Base-by-base conservation (phyloP, 2,797 vertebrate genomes). In the Alfaro cultratus region DNA sequence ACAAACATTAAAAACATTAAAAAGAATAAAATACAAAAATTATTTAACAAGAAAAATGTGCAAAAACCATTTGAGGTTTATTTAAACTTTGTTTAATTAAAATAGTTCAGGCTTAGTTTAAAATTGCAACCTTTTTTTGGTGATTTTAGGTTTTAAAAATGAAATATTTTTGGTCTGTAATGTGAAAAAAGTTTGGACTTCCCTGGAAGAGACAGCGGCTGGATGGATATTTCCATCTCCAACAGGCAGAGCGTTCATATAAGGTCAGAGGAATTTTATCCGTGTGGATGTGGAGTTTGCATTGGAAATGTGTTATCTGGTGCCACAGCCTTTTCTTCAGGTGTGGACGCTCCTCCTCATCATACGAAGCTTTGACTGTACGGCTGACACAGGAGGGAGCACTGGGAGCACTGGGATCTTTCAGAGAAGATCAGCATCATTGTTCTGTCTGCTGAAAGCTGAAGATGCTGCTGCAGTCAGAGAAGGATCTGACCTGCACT, bases 401-500 rank as follows among this genome's bases (percentile, higher is more conserved):
- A 11, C 62, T 9, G 85, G 23, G 71, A 57, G 1, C 53, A 4
- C 11, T 31, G 29, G 57, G n/a, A 29, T 13, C 29, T 7, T 34
- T 62, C 29, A 34, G 55, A 60, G 55, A 6, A 31, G n/a, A 31
- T 2, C 31, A 64, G 60, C 31, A 2, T 0, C 31, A 0, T 64
- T 9, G 16, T 64, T 9, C 6, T 62, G n/a, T 62, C 16, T 2
- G 8, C 46, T 79, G 75, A 85, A 77, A 76, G 57, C 76, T 81
- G 80, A n/a, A 80, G 76, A 84, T 11, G 55, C 45, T 67, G 29
- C 46, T 26, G 11, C 55, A 8, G 4, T 39, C 80, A 0, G 36
- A 41, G 11, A 41, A 68, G 64, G 64, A 68, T 13, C 64, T 68
- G 8, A 68, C 36, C 64, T 68, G 64, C 64, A 41, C 64, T 11